These are phyloP conservation scores for Rhinopomastus cyanomelas DNA, from an alignment of 2,113 vertebrate species.

Conservation along the genomic window DNA sequence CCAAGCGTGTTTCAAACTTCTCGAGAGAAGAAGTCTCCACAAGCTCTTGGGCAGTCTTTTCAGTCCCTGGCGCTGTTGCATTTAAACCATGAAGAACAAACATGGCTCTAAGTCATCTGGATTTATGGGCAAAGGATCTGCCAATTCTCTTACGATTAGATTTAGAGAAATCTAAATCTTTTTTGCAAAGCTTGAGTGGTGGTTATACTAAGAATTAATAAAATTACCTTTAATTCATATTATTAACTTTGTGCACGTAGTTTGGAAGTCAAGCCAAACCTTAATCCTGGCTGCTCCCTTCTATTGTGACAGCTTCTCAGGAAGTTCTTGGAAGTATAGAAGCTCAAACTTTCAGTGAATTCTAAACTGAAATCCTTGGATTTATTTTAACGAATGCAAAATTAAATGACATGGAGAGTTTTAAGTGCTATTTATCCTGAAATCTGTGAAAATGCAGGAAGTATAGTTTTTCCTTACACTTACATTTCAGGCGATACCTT, in stretches of 20 bases:
- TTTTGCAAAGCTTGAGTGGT: background rate
- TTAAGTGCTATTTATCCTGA: background rate
- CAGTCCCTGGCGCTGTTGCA: background rate
- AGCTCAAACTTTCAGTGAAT: background rate
- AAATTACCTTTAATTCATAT: background rate
- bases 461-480: background rate
- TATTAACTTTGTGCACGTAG: background rate
- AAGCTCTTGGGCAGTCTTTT: too few relatives aligned
- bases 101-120: background rate
- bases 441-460: background rate
- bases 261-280: background rate
- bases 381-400: background rate
- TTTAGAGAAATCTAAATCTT: background rate
- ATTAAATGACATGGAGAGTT: background rate
- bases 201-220: background rate
- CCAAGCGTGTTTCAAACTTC: too few relatives aligned
- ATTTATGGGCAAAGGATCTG: background rate
- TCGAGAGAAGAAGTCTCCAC: too few relatives aligned
- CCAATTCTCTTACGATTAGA: background rate
- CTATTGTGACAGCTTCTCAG: background rate
- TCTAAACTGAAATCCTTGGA: rapidly evolving
- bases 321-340: background rate
- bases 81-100: background rate
- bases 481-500: background rate
- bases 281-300: background rate